A percentile compares a stretch with the other conserved stretches of the same genome.
Evolutionary conservation across 1,140 invertebrate genomes (phyloP).

Genomic region (Anagrus nilaparvatae): DNA sequence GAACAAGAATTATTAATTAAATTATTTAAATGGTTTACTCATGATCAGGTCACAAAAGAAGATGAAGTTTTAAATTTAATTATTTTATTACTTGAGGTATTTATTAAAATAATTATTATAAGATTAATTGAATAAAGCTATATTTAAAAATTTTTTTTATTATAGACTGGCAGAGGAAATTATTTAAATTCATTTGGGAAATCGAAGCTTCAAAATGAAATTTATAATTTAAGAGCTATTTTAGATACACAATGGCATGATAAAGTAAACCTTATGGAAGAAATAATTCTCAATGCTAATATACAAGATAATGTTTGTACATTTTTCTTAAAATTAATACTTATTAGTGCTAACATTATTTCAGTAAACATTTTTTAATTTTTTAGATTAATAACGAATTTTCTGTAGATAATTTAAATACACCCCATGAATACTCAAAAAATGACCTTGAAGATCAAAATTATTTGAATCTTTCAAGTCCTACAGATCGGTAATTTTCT

Average conservation of each 20-base stretch:
- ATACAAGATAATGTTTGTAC: no score
- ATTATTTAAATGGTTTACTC: slow-evolving; percentile 40
- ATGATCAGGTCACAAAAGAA: slow-evolving; percentile 24
- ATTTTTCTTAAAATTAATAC: slow-evolving; percentile 10
- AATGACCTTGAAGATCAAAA: neutral
- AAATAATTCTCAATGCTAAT: slow-evolving; percentile 15
- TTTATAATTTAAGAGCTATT: slow-evolving; percentile 22
- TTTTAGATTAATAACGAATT: no score
- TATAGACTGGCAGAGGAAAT: slow-evolving; percentile 17
- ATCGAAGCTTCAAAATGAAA: slow-evolving; percentile 26
- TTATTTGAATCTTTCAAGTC: neutral
- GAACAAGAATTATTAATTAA: slow-evolving; percentile 35
- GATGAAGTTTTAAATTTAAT: slow-evolving; percentile 37
- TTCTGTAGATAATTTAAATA: no score
- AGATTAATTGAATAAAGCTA: neutral
- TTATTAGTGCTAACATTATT: no score
- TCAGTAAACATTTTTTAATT: slow-evolving; percentile 16
- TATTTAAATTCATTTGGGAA: slow-evolving; percentile 28
- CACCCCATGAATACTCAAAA: no score
- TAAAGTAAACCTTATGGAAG: slow-evolving; percentile 29
- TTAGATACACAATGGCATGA: slow-evolving; percentile 21
- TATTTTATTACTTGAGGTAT: slow-evolving; percentile 32
- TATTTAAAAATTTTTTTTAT: slow-evolving; percentile 6
- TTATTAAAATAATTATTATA: slow-evolving; percentile 8
- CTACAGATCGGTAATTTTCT: no score